Evolutionary conservation across 2,113 vertebrate genomes (phyloP).

Genomic region (Daubentonia madagascariensis): DNA sequence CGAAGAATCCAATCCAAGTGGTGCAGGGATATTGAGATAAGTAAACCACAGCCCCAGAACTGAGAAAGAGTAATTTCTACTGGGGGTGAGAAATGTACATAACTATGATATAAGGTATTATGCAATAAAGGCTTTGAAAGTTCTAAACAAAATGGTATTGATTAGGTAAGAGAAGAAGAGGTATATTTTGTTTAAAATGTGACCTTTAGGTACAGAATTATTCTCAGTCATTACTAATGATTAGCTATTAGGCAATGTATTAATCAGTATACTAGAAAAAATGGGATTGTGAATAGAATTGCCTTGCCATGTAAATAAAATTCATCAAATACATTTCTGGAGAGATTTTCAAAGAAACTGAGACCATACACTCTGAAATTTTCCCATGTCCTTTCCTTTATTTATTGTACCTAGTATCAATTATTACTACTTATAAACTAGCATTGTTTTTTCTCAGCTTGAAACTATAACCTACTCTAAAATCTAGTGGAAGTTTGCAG

Average conservation of each 20-base stretch:
- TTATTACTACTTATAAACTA: neutral
- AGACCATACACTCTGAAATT: neutral
- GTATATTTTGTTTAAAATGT: neutral
- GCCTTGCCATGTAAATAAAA: neutral
- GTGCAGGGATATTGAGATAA: neutral
- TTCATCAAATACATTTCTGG: neutral
- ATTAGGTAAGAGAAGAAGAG: neutral
- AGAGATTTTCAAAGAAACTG: neutral
- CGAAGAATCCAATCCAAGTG: constrained; percentile 1
- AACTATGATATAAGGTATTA: neutral
- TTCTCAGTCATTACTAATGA: neutral
- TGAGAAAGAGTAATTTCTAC: neutral
- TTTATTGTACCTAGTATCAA: neutral
- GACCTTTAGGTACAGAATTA: neutral
- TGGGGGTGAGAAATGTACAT: neutral
- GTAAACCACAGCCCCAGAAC: neutral
- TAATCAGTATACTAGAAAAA: neutral
- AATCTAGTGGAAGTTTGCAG: neutral
- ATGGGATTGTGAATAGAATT: neutral
- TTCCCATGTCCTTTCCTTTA: neutral
- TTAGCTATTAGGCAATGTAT: neutral
- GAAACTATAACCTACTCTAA: neutral
- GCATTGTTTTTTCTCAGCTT: neutral
- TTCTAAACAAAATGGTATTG: neutral
- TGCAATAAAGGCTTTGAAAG: neutral